phyloP scores from a whole-genome alignment of 2,797 vertebrate genomes.

The Sparidentex hasta region DNA sequence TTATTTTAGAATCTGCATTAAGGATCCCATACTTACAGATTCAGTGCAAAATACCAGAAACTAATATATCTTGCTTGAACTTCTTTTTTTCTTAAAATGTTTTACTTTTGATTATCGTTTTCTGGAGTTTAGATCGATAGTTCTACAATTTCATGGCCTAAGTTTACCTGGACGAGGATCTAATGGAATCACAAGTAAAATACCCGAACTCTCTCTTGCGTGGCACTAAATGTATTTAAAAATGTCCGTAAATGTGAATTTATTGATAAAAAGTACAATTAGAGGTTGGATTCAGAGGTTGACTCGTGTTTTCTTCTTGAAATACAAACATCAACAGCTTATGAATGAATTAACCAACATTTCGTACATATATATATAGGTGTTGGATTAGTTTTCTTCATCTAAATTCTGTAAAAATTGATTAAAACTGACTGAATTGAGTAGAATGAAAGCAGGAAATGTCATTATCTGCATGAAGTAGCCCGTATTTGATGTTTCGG shows the following conservation, averaged over 20 bases:
- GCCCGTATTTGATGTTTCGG: no score
- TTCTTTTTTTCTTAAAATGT: no score
- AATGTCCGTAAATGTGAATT: background rate
- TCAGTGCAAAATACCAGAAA: background rate
- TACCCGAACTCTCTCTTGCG: background rate
- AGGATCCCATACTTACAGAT: background rate
- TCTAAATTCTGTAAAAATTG: background rate
- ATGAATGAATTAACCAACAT: background rate
- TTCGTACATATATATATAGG: background rate
- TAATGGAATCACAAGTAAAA: background rate
- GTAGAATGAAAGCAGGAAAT: background rate
- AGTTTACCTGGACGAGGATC: no score
- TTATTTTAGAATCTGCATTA: background rate
- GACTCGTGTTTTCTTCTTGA: no score
- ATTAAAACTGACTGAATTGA: accelerated
- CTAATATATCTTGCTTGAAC: no score
- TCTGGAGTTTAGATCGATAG: no score
- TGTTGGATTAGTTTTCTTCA: slow-evolving; percentile 6
- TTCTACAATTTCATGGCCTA: no score
- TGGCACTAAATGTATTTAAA: background rate
- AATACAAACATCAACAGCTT: background rate
- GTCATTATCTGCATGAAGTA: no score
- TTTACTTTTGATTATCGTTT: no score
- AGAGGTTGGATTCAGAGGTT: no score
- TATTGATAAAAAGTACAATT: no score